phyloP scores from a whole-genome alignment of 2,888 invertebrate genomes.

The Macrostomum cliftonense region DNA sequence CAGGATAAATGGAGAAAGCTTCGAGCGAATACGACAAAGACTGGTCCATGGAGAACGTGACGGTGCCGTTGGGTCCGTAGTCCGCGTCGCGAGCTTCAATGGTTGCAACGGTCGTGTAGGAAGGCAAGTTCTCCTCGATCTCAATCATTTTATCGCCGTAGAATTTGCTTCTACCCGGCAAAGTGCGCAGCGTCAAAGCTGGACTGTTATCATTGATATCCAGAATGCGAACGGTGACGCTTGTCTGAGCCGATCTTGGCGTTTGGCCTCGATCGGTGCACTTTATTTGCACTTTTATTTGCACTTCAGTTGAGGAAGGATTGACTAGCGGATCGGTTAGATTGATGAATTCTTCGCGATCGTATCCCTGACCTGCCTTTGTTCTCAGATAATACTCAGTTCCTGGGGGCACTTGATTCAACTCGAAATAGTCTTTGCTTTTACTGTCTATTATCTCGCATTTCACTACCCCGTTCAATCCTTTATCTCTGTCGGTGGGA shows the following conservation, averaged over 20 bases:
- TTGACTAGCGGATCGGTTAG: too few species aligned
- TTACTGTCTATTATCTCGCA: too few species aligned
- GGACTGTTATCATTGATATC: slow-evolving; percentile 2
- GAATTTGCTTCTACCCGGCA: too few species aligned
- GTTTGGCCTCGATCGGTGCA: background rate
- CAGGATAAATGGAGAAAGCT: background rate
- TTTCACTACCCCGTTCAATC: too few species aligned
- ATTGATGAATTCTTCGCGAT: too few species aligned
- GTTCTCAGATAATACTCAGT: too few species aligned
- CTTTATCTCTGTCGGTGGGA: too few species aligned
- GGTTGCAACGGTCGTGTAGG: background rate
- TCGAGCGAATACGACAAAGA: background rate
- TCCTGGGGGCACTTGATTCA: too few species aligned
- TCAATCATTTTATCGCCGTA: background rate
- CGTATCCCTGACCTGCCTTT: too few species aligned
- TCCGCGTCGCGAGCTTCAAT: background rate
- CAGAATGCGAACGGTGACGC: background rate
- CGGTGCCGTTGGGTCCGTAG: background rate
- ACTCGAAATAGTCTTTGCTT: too few species aligned
- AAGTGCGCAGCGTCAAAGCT: background rate
- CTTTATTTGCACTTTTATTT: too few species aligned
- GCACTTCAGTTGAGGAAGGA: too few species aligned
- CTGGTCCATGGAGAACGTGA: background rate
- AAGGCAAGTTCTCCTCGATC: background rate
- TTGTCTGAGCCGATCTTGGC: background rate